Conservation (phyloP, 1,140 invertebrate species). For the Planococcus citri region DNA sequence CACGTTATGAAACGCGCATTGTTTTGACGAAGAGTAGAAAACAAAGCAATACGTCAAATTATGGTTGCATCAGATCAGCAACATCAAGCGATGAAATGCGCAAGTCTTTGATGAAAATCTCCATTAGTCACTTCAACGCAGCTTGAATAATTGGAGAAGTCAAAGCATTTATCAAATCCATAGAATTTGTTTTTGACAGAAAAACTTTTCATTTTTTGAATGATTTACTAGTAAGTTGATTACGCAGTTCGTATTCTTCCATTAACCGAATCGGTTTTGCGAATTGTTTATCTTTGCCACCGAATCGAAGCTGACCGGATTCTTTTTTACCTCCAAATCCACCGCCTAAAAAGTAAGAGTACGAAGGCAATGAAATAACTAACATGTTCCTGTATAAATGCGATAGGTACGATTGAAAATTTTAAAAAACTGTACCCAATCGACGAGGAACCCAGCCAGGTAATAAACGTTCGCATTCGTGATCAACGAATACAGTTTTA, state of each 20-base stretch:
- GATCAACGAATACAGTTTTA: conserved; percentile 41
- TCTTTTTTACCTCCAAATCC: conserved; percentile 78
- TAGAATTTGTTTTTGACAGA: no score
- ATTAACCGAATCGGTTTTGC: conserved; percentile 41
- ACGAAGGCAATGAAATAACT: background rate
- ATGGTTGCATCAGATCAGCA: no score
- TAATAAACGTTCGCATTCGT: conserved; percentile 41
- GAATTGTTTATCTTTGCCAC: conserved; percentile 61
- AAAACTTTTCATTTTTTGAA: background rate
- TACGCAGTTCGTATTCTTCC: conserved; percentile 1
- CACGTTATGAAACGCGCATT: no score
- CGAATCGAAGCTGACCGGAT: conserved; percentile 78
- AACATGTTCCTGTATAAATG: background rate
- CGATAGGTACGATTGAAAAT: background rate
- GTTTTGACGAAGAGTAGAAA: no score
- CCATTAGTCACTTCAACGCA: no score
- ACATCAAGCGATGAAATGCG: no score
- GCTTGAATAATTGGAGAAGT: no score
- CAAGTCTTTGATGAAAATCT: no score
- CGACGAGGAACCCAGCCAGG: conserved; percentile 72
- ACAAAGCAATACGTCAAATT: no score
- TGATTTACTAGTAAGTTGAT: background rate
- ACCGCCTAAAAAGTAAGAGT: conserved; percentile 41
- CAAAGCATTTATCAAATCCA: no score
- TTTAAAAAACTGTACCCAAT: conserved; percentile 39